phyloP scores from a whole-genome alignment of 1,140 invertebrate genomes.

The Elysia chlorotica region DNA sequence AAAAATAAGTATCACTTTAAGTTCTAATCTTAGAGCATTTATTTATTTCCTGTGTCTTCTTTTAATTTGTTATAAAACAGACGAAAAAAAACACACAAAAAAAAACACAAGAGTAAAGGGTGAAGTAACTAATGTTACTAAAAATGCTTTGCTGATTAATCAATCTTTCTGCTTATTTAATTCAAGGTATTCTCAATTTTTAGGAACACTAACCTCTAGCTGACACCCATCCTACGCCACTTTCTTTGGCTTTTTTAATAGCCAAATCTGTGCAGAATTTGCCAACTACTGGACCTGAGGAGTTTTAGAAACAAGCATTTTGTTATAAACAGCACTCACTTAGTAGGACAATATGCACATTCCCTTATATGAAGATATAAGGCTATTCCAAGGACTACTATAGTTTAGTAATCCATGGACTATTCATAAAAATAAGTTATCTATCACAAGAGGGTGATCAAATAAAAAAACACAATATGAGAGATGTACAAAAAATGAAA shows the following conservation, averaged over 20 bases:
- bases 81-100: too few relatives aligned
- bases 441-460: neutral
- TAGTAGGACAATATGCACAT: neutral
- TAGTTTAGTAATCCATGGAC: neutral
- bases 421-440: neutral
- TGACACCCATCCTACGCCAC: constrained; percentile 85
- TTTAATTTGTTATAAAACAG: too few relatives aligned
- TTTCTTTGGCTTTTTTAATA: constrained; percentile 81
- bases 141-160: too few relatives aligned
- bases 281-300: constrained; percentile 80
- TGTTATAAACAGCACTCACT: neutral
- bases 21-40: too few relatives aligned
- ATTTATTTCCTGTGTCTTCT: too few relatives aligned
- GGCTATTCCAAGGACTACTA: neutral
- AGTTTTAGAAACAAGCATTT: constrained; percentile 3
- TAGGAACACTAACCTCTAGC: constrained; percentile 73
- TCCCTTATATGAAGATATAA: neutral
- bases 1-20: too few relatives aligned
- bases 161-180: too few relatives aligned
- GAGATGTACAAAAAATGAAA: too few relatives aligned
- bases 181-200: too few relatives aligned
- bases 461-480: neutral
- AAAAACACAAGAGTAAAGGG: too few relatives aligned
- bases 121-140: too few relatives aligned
- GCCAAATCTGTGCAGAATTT: constrained; percentile 90